Evolutionary conservation across 2,113 vertebrate genomes (phyloP).

Genomic region (Notarius quadriscutis): DNA sequence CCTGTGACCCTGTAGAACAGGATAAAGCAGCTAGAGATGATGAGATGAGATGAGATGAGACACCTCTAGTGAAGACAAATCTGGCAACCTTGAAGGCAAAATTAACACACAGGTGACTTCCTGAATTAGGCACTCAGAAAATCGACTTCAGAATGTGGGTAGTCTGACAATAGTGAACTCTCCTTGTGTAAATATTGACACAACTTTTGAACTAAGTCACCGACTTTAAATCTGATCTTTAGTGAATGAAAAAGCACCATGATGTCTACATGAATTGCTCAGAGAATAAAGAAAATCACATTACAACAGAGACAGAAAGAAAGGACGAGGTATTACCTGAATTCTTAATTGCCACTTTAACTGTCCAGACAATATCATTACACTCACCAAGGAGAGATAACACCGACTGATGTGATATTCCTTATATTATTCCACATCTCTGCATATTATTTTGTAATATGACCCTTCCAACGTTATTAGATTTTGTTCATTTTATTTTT

Average conservation of each 20-base stretch:
- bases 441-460: conserved; percentile 31
- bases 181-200: neutral
- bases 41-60: too few species aligned
- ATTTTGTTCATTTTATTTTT: conserved; percentile 2
- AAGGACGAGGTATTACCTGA: conserved; percentile 9
- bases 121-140: neutral
- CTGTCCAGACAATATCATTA: conserved; percentile 37
- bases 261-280: neutral
- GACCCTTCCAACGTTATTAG: conserved; percentile 5
- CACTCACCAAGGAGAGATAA: neutral
- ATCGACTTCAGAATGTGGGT: neutral
- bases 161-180: neutral
- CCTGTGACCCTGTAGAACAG: too few species aligned
- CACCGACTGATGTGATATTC: neutral
- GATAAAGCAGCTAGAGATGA: too few species aligned
- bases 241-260: neutral
- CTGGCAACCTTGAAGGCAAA: neutral
- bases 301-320: conserved; percentile 6
- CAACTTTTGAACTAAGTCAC: neutral
- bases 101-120: neutral
- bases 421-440: conserved; percentile 24
- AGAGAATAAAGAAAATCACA: conserved; percentile 28
- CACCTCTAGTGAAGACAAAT: neutral
- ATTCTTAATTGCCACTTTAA: conserved; percentile 34
- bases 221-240: neutral